Evolutionary conservation across 2,888 invertebrate genomes (phyloP).

Genomic region (Podotricha telesiphe): DNA sequence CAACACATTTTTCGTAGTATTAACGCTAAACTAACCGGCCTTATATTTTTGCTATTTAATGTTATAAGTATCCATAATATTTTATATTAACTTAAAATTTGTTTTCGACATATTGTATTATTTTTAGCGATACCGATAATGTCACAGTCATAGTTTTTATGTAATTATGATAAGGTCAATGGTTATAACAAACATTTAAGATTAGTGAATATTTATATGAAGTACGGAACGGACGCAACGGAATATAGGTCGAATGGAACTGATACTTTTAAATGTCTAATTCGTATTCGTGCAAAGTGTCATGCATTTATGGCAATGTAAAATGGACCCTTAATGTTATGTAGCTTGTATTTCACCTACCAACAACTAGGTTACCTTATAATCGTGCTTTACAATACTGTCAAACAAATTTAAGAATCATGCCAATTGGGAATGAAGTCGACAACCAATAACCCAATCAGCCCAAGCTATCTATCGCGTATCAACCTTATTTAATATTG

Average conservation of each 20-base stretch:
- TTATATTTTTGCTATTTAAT: background rate
- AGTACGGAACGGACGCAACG: background rate
- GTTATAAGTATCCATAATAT: background rate
- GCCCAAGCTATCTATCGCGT: constrained; percentile 65
- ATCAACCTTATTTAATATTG: constrained; percentile 51
- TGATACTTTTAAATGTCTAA: constrained; percentile 17
- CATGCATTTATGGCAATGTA: constrained; percentile 50
- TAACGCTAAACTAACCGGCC: background rate
- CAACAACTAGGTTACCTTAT: constrained; percentile 49
- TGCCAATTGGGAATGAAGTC: constrained; percentile 67
- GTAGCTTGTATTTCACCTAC: constrained; percentile 49
- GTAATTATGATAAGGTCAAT: constrained; percentile 10
- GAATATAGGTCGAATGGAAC: background rate
- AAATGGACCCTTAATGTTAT: constrained; percentile 48
- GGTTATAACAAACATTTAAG: background rate
- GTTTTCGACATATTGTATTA: no score
- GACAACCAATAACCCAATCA: constrained; percentile 64
- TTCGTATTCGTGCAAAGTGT: constrained; percentile 50
- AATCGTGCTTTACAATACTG: constrained; percentile 55
- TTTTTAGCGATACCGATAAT: constrained; percentile 17
- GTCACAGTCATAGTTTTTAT: constrained; percentile 8
- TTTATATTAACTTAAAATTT: background rate
- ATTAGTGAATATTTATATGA: constrained; percentile 1
- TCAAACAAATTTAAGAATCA: constrained; percentile 52
- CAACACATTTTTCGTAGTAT: background rate